phyloP scores from a whole-genome alignment of 2,888 invertebrate genomes.

The Polietes domitor region DNA sequence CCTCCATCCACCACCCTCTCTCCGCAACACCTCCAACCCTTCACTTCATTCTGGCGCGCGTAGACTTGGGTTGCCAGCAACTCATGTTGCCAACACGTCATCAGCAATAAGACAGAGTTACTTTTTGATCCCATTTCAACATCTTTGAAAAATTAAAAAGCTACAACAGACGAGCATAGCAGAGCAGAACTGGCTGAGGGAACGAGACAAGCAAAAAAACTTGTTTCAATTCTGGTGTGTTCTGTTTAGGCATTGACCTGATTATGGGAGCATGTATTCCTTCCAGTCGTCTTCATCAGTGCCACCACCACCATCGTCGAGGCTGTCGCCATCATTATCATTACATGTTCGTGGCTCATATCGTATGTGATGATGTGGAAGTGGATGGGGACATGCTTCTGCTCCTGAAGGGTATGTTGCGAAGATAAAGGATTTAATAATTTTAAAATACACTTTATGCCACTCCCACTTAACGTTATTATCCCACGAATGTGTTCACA shows the following conservation, averaged over 20 bases:
- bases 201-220: background rate
- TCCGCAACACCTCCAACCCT: background rate
- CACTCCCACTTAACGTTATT: slow-evolving; percentile 59
- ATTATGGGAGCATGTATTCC: slow-evolving; percentile 23
- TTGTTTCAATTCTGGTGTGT: slow-evolving; percentile 10
- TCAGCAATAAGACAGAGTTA: slow-evolving; percentile 21
- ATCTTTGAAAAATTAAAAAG: slow-evolving; percentile 45
- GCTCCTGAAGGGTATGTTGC: background rate
- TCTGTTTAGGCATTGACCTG: slow-evolving; percentile 44
- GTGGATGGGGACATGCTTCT: too few species aligned
- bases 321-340: background rate
- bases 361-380: slow-evolving; percentile 8
- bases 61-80: background rate
- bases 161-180: slow-evolving; percentile 19
- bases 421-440: slow-evolving; percentile 38
- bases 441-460: slow-evolving; percentile 53
- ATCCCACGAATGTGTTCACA: slow-evolving; percentile 2
- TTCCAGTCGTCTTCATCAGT: background rate
- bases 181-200: background rate
- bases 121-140: slow-evolving; percentile 33
- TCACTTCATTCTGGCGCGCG: background rate
- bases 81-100: background rate
- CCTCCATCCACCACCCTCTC: background rate
- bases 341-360: background rate
- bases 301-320: background rate